Evolutionary conservation across 2,797 vertebrate species (phyloP).

Genomic region (Glyptemys insculpta): DNA sequence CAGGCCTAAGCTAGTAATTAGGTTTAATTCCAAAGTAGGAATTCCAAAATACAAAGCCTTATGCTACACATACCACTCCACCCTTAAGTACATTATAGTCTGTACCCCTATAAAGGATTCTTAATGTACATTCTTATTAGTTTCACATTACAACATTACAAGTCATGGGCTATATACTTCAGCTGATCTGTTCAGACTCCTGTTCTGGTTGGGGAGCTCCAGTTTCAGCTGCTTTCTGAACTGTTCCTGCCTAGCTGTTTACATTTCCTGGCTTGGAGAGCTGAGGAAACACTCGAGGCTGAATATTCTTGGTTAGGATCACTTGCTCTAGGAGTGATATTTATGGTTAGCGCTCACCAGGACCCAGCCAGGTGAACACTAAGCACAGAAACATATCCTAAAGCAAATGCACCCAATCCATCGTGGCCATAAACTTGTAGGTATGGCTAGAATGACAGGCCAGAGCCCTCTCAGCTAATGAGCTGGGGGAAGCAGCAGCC

Average conservation of each 20-base stretch:
- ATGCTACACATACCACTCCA: constrained; percentile 25
- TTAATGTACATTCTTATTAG: constrained; percentile 40
- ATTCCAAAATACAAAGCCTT: constrained; percentile 51
- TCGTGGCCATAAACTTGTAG: rapidly evolving
- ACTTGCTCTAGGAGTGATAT: neutral
- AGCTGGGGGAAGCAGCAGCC: neutral
- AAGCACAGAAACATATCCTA: neutral
- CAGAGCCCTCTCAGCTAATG: rapidly evolving
- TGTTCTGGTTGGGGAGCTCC: constrained; percentile 50
- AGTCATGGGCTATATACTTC: constrained; percentile 28
- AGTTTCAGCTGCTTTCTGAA: constrained; percentile 28
- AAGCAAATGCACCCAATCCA: neutral
- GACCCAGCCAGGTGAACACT: neutral
- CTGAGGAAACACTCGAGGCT: neutral
- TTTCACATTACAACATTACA: constrained; percentile 32
- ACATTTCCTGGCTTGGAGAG: neutral
- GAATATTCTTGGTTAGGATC: neutral
- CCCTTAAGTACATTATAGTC: neutral
- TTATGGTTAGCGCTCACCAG: neutral
- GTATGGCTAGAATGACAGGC: neutral
- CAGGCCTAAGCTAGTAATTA: constrained; percentile 33
- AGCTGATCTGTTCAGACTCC: constrained; percentile 28
- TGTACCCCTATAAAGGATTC: constrained; percentile 46
- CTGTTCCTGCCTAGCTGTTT: neutral
- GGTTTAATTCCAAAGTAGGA: constrained; percentile 42